Evolutionary conservation across 2,797 vertebrate genomes (phyloP), one percentile per base, ranked within the genome.

Genomic region (Tragelaphus eurycerus): DNA sequence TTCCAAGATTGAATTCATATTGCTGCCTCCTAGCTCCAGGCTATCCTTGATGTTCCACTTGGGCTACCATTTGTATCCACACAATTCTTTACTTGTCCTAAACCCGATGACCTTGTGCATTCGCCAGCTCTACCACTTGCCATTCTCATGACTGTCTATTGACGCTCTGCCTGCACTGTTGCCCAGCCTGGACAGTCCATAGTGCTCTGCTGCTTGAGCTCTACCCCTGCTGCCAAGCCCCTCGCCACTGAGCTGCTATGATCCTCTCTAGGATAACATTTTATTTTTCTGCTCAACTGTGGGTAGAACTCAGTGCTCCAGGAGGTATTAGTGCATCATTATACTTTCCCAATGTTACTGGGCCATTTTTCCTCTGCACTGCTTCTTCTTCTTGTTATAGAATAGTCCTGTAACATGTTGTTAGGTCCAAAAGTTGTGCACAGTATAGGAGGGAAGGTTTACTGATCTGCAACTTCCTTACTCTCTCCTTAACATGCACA

Each of bases 301-400:
- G 19, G 48, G 4, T 64, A 0, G 9, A 43, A 13, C 50, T 38
- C 76, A 34, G 29, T 23, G 6, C 21, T 71, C 17, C 9, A 3
- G 4, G 12, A 7, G 14, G n/a, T 5, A 15, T 7, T 38, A 27
- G 21, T 2, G 2, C 1, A 0, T 60, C 34, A 6, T 4, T 27
- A 10, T n/a, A 57, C 11, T 82, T 81, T 6, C 17, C 50, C 57
- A 25, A 27, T 89, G 46, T 60, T 83, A 13, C 4, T 1, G 71
- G 21, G 34, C 48, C n/a, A 59, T 59, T 88, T 13, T 46, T 0
- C 12, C 11, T 79, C 54, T 62, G 12, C 59, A 76, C 0, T 59
- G 23, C 7, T 38, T 2, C 38, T 57, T 5, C n/a, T 50, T 34
- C 31, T 78, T 50, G 11, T 46, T 81, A n/a, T 38, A n/a, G 38